Evolutionary conservation across 2,113 vertebrate species (phyloP).

Genomic region (Eurystomus gularis): DNA sequence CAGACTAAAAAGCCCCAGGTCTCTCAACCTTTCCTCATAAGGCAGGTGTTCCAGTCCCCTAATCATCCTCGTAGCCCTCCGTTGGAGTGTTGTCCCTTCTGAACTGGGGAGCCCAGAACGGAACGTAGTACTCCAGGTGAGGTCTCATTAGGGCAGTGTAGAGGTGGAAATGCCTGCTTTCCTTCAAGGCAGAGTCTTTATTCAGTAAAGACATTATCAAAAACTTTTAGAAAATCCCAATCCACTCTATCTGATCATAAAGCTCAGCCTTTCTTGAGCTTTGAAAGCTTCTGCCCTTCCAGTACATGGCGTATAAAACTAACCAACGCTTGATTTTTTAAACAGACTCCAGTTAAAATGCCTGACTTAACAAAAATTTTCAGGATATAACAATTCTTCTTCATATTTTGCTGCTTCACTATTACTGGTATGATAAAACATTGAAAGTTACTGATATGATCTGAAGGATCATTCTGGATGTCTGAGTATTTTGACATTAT

Average conservation of each 20-base stretch:
- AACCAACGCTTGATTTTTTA: background rate
- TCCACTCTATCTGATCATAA: background rate
- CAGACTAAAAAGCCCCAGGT: no score
- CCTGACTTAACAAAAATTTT: background rate
- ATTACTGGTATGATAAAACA: background rate
- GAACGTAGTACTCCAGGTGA: no score
- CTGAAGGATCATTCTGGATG: no score
- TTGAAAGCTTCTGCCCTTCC: background rate
- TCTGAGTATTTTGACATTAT: background rate
- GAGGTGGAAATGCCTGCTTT: background rate
- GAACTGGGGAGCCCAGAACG: no score
- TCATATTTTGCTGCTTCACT: background rate
- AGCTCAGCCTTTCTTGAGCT: background rate
- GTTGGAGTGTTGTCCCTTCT: no score
- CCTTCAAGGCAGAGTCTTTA: background rate
- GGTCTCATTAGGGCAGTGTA: no score
- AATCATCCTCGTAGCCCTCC: no score
- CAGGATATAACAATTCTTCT: background rate
- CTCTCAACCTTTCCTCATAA: no score
- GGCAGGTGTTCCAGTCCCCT: no score
- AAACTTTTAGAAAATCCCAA: background rate
- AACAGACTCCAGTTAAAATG: background rate
- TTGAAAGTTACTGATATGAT: no score
- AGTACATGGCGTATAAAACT: background rate
- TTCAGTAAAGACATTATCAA: background rate